Evolutionary conservation across 2,888 invertebrate species (phyloP).

Genomic region (Chloroclystis v-ata): DNA sequence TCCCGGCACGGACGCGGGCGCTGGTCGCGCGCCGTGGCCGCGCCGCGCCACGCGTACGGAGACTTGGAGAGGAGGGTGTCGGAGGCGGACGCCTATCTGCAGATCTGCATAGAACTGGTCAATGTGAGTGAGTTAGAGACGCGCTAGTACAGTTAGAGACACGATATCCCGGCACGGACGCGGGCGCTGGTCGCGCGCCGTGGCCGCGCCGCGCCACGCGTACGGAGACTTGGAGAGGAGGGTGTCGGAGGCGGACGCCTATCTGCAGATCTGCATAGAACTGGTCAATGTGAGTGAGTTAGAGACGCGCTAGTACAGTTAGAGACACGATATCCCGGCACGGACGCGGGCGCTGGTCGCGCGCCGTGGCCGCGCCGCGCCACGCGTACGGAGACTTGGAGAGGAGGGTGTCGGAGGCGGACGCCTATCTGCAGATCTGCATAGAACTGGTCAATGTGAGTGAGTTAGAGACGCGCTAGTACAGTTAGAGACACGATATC

Average conservation of each 20-base stretch:
- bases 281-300: slow-evolving; percentile 41
- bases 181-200: slow-evolving; percentile 69
- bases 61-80: slow-evolving; percentile 94
- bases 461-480: not conserved
- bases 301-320: not conserved
- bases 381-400: slow-evolving; percentile 84
- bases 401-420: slow-evolving; percentile 94
- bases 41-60: slow-evolving; percentile 58
- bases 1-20: slow-evolving; percentile 83
- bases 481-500: slow-evolving; percentile 87
- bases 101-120: slow-evolving; percentile 91
- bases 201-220: slow-evolving; percentile 59
- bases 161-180: slow-evolving; percentile 90
- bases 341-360: slow-evolving; percentile 73
- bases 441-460: slow-evolving; percentile 81
- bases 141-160: slow-evolving; percentile 64
- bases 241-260: slow-evolving; percentile 96
- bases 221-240: slow-evolving; percentile 89
- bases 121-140: slow-evolving; percentile 7
- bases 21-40: slow-evolving; percentile 66
- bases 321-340: slow-evolving; percentile 94
- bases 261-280: slow-evolving; percentile 96
- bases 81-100: slow-evolving; percentile 97
- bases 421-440: slow-evolving; percentile 96
- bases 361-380: slow-evolving; percentile 58